A percentile compares a stretch with the other conserved stretches of the same genome.
phyloP scores from a whole-genome alignment of 2,113 vertebrate genomes.

The Pluvialis apricaria region DNA sequence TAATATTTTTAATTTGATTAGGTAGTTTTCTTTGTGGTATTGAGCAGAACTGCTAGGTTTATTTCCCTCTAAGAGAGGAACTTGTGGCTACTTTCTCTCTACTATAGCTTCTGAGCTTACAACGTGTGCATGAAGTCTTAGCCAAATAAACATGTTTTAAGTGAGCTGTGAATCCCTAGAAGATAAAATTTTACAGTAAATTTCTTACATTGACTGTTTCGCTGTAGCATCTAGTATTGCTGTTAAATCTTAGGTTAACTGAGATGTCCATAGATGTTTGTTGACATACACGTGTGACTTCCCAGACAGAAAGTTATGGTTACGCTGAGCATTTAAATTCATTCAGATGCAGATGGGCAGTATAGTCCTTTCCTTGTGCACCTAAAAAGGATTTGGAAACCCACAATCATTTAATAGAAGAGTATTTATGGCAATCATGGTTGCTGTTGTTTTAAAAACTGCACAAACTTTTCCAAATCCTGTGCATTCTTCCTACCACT shows the following conservation, averaged over 20 bases:
- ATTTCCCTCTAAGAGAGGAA: neutral
- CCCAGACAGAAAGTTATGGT: neutral
- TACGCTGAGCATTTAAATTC: neutral
- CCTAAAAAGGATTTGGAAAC: neutral
- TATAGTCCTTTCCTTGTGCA: neutral
- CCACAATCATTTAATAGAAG: neutral
- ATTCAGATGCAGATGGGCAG: neutral
- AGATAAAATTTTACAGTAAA: neutral
- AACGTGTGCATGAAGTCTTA: neutral
- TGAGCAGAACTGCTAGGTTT: neutral
- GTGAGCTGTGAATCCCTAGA: neutral
- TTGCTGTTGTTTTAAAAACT: neutral
- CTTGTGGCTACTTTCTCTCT: neutral
- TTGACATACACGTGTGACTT: neutral
- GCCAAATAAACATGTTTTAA: neutral
- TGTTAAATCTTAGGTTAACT: neutral
- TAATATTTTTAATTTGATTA: neutral
- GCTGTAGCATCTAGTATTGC: neutral
- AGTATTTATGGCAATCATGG: neutral
- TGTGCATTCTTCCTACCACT: neutral
- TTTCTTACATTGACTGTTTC: neutral
- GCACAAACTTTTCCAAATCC: neutral
- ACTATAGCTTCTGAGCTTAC: neutral
- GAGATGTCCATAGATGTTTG: neutral
- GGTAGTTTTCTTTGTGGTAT: neutral